Conservation (phyloP, 2,888 invertebrate species). For the Dynastes maya region DNA sequence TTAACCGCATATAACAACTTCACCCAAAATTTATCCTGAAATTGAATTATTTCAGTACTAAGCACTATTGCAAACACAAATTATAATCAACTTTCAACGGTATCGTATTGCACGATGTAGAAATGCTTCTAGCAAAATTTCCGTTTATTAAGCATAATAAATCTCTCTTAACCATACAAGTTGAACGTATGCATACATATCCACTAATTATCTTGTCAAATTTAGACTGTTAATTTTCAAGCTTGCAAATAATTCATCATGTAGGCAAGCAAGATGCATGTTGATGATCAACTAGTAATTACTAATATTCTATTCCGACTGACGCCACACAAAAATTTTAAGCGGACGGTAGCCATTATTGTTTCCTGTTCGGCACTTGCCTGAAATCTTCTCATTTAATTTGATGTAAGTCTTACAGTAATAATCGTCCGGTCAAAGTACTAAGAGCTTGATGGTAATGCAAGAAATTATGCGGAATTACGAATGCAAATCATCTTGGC, state of each 20-base stretch:
- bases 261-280: not conserved
- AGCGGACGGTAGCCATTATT: not conserved
- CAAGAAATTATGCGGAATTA: not conserved
- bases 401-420: no score
- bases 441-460: not conserved
- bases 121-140: slow-evolving; percentile 3
- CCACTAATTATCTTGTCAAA: slow-evolving; percentile 8
- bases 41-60: no score
- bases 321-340: not conserved
- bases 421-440: no score
- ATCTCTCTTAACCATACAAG: slow-evolving; percentile 7
- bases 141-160: not conserved
- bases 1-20: no score
- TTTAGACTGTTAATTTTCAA: not conserved
- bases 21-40: no score
- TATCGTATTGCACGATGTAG: not conserved
- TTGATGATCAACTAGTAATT: not conserved
- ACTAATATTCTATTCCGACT: not conserved
- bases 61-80: no score
- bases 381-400: no score
- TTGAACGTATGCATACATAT: not conserved
- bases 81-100: no score
- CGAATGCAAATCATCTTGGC: not conserved
- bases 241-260: not conserved
- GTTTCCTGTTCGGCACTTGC: not conserved